Conservation (phyloP, 1,140 invertebrate genomes). For the Aradophagus sp. region DNA sequence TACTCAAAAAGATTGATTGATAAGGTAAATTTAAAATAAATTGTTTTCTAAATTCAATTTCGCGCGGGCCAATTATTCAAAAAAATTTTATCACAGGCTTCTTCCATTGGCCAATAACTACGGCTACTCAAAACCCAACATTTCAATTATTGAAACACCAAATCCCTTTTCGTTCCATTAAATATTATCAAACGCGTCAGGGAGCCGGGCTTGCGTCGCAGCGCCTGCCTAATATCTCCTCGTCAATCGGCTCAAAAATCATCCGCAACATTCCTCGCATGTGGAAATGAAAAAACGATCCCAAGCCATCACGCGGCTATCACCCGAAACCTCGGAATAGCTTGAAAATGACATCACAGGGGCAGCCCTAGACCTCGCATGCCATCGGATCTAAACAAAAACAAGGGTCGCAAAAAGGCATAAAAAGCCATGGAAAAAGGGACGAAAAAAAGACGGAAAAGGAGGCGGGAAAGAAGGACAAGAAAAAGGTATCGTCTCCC, state of each 20-base stretch:
- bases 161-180: slow-evolving; percentile 25
- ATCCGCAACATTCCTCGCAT: background rate
- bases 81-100: background rate
- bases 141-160: slow-evolving; percentile 19
- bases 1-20: too few species aligned
- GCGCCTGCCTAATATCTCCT: background rate
- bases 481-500: slow-evolving; percentile 29
- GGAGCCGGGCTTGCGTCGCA: background rate
- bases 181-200: slow-evolving; percentile 13
- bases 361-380: slow-evolving; percentile 12
- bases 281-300: slow-evolving; percentile 25
- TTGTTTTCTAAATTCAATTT: too few species aligned
- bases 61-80: background rate
- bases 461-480: background rate
- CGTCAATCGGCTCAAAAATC: slow-evolving; percentile 16
- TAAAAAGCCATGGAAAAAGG: too few species aligned
- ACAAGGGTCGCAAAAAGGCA: slow-evolving; percentile 25
- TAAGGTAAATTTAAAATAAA: too few species aligned
- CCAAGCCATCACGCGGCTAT: slow-evolving; percentile 2
- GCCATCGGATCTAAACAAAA: slow-evolving; percentile 30
- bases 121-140: too few species aligned
- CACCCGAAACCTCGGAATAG: slow-evolving; percentile 10
- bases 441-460: too few species aligned
- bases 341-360: slow-evolving; percentile 32
- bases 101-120: too few species aligned